These are phyloP conservation scores for Columbina picui DNA, from an alignment of 2,113 vertebrate species.

Conservation along the genomic window DNA sequence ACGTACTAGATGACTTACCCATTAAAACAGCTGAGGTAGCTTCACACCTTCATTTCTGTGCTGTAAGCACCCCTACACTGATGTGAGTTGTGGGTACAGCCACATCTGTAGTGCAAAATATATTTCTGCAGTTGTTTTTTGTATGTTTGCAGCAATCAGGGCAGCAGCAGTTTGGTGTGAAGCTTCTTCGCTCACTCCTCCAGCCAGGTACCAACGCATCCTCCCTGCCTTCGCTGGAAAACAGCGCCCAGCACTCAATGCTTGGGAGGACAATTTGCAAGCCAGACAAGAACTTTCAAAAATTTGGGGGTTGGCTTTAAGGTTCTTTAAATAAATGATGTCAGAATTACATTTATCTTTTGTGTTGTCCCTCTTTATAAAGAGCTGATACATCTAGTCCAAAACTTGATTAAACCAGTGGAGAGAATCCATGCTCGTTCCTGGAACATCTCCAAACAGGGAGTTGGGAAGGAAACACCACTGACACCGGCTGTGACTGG, in stretches of 20 bases:
- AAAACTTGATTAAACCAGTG: not conserved
- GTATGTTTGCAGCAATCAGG: rapidly evolving
- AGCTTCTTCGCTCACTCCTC: not conserved
- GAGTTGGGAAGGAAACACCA: rapidly evolving
- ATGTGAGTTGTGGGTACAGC: not conserved
- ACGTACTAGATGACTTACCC: not conserved
- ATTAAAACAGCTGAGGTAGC: not conserved
- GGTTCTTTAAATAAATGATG: not conserved
- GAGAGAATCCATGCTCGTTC: rapidly evolving
- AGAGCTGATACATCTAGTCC: not conserved
- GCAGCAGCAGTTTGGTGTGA: not conserved
- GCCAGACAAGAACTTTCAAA: not conserved
- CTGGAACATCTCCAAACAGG: not conserved
- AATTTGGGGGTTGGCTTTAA: not conserved
- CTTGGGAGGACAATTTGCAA: not conserved
- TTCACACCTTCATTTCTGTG: not conserved
- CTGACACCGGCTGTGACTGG: not conserved
- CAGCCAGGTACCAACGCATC: not conserved
- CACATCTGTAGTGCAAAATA: rapidly evolving
- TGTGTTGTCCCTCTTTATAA: not conserved
- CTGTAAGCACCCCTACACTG: not conserved
- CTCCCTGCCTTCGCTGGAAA: not conserved
- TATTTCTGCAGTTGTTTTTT: not conserved
- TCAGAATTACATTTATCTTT: not conserved
- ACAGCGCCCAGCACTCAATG: rapidly evolving